Evolutionary conservation across 2,797 vertebrate genomes (phyloP).

Genomic region (Molossus alvarezi): DNA sequence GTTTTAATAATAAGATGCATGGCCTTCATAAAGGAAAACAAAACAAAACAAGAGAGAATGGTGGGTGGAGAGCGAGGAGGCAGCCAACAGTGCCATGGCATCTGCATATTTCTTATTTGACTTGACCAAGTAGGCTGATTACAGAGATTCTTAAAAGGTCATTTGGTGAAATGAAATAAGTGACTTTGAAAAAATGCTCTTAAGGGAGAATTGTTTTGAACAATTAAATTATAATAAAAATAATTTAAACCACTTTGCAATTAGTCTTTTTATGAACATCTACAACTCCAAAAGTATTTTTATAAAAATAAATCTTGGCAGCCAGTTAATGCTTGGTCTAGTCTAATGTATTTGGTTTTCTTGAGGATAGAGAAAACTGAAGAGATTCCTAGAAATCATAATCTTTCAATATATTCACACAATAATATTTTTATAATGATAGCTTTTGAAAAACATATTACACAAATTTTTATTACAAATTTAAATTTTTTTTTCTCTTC

Average conservation of each 20-base stretch:
- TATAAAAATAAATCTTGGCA: slow-evolving; percentile 88
- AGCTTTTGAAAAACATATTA: slow-evolving; percentile 81
- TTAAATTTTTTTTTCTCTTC: too few species aligned
- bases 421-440: slow-evolving; percentile 76
- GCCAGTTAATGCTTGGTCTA: slow-evolving; percentile 87
- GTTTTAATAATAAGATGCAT: too few species aligned
- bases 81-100: background rate
- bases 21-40: slow-evolving; percentile 20
- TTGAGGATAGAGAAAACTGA: slow-evolving; percentile 79
- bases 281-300: slow-evolving; percentile 85
- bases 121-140: slow-evolving; percentile 71
- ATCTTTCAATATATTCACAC: slow-evolving; percentile 75
- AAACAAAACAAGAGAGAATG: background rate
- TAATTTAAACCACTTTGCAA: slow-evolving; percentile 86
- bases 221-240: slow-evolving; percentile 87
- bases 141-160: slow-evolving; percentile 81
- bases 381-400: slow-evolving; percentile 79
- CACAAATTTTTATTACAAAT: too few species aligned
- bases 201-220: slow-evolving; percentile 86
- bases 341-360: slow-evolving; percentile 87
- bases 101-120: slow-evolving; percentile 47
- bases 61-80: background rate
- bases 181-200: slow-evolving; percentile 85
- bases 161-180: slow-evolving; percentile 83
- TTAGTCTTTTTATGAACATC: slow-evolving; percentile 86